Evolutionary conservation across 2,113 vertebrate genomes (phyloP).

Genomic region (Trochalopteron elliotii): DNA sequence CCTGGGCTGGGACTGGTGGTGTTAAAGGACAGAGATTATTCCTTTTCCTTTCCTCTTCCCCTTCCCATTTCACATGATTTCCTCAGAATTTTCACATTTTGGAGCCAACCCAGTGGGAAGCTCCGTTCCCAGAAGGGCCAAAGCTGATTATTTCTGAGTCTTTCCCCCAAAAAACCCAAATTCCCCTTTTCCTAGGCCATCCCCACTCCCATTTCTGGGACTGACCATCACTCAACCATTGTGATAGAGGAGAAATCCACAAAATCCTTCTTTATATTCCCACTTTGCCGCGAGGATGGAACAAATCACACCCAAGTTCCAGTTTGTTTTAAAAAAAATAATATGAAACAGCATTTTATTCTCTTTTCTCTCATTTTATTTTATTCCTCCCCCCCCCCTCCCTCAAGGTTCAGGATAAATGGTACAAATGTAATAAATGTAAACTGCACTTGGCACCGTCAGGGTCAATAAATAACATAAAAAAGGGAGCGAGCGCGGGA

Average conservation of each 20-base stretch:
- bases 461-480: conserved; percentile 60
- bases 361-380: not conserved
- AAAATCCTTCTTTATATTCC: conserved; percentile 1
- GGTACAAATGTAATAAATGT: conserved; percentile 48
- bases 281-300: not conserved
- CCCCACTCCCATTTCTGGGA: fast-evolving
- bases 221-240: fast-evolving
- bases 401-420: not conserved
- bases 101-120: not conserved
- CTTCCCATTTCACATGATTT: not conserved
- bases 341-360: not conserved
- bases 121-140: not conserved
- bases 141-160: not conserved
- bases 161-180: not conserved
- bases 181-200: not conserved
- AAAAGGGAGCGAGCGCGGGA: not conserved
- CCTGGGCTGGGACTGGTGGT: not conserved
- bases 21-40: not conserved
- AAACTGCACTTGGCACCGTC: conserved; percentile 44
- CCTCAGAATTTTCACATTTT: not conserved
- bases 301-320: not conserved
- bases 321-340: not conserved
- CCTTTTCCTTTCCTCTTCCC: not conserved
- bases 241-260: not conserved
- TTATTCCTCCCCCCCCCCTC: no score